Base-by-base conservation (phyloP, 2,797 vertebrate species). In the Peromyscus melanophrys region DNA sequence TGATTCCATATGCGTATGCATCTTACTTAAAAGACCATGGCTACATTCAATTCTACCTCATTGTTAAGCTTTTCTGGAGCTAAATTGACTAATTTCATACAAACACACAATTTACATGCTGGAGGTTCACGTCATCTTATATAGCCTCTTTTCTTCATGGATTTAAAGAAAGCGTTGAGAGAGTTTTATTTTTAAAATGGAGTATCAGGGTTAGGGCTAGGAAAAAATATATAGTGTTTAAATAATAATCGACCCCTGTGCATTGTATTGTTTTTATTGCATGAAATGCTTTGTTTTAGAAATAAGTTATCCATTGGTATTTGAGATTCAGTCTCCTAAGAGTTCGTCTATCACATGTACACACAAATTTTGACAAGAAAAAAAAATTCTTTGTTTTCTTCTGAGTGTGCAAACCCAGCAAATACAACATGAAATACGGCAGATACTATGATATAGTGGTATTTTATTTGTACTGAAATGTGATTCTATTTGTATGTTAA, bases 341-440 rank as follows among this genome's bases (percentile, higher is more conserved):
- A 96, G 92, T 90, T 84, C 96, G 63, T 94, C 83, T 95, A 89
- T 97, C 73, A 87, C 82, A 92, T 85, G 73, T 93, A 96, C 59
- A 95, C 75, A 96, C 98, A 96, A 95, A 94, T 57, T 98, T 98
- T 90, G 86, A 92, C 81, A 95, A 84, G 29, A n/a, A 83, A 96
- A 98, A 82, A 25, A 89, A 81, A 67, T 37, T 13, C 14, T 94
- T 55, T 37, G 13, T 98, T 97, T 98, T 98, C 95, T 97, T 25
- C 83, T 59, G 77, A 98, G 92, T 93, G 95, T 90, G 71, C 95
- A 98, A 97, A 98, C 97, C 93, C 94, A 97, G 97, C 95, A 98
- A 97, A 97, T 98, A 97, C 84, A 97, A 98, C 59, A 17, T 97
- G 97, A 98, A 98, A 97, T 98, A 97, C 19, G 31, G 85, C 80